Percentiles rank a stretch among this genome's conserved stretches.
These are phyloP conservation scores for Linepithema humile DNA, from an alignment of 1,140 invertebrate genomes.

Conservation along the genomic window DNA sequence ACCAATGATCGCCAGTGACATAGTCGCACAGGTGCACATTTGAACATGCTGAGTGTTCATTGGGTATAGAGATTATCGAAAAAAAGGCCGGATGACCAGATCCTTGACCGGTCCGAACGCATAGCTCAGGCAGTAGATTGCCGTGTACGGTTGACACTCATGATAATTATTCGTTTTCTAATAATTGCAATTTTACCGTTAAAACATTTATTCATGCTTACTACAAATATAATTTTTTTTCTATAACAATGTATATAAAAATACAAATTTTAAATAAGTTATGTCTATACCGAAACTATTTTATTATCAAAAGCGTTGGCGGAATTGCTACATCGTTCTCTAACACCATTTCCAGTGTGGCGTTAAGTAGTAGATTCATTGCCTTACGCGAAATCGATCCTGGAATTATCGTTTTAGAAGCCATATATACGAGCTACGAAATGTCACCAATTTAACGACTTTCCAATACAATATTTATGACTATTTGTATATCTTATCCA, in stretches of 20 bases:
- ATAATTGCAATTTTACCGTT: neutral
- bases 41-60: neutral
- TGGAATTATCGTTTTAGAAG: constrained; percentile 54
- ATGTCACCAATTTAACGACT: constrained; percentile 8
- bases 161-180: neutral
- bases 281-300: constrained; percentile 6
- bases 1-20: too few species aligned
- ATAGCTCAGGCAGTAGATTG: neutral
- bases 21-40: neutral
- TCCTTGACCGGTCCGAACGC: neutral
- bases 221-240: neutral
- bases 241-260: neutral
- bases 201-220: neutral
- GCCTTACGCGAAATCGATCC: constrained; percentile 67
- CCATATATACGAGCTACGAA: neutral
- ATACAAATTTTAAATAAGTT: constrained; percentile 6
- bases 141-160: neutral
- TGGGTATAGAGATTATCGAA: too few species aligned
- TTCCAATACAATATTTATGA: neutral
- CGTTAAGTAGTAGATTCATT: constrained; percentile 61
- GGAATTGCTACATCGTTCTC: constrained; percentile 32
- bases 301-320: constrained; percentile 45
- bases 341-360: constrained; percentile 46
- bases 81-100: neutral
- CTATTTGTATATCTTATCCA: neutral